phyloP scores from a whole-genome alignment of 2,113 vertebrate genomes.

The Ophiodon elongatus region DNA sequence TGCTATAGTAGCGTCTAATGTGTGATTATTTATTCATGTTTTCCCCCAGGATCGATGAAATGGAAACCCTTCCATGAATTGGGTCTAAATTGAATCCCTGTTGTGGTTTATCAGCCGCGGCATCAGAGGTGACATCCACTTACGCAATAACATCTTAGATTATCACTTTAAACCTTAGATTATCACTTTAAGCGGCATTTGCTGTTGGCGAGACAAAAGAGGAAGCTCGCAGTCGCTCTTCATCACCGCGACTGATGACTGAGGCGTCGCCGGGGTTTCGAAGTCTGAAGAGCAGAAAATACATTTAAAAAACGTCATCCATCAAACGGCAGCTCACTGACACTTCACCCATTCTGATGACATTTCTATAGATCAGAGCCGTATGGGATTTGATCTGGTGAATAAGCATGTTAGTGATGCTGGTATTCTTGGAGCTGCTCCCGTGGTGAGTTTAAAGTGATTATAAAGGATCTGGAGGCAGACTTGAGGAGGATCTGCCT shows the following conservation, averaged over 20 bases:
- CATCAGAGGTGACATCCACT: neutral
- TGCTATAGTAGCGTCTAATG: neutral
- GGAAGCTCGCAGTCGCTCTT: conserved; percentile 13
- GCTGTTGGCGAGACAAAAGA: conserved; percentile 21
- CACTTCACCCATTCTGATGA: conserved; percentile 16
- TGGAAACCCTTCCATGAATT: neutral
- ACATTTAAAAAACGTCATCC: conserved; percentile 13
- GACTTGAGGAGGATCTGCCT: conserved; percentile 25
- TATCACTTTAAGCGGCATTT: conserved; percentile 10
- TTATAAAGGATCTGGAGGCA: conserved; percentile 38
- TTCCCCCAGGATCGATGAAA: neutral
- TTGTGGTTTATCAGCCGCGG: conserved; percentile 21
- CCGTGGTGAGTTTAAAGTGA: conserved; percentile 50
- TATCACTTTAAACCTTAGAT: conserved; percentile 8
- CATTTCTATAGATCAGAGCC: conserved; percentile 46
- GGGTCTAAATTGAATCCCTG: neutral
- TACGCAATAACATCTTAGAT: conserved; percentile 1
- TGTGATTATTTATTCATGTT: neutral
- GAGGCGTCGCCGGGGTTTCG: neutral
- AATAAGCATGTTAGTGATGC: conserved; percentile 48
- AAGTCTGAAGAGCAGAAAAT: conserved; percentile 13
- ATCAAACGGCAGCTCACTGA: conserved; percentile 30
- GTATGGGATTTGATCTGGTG: conserved; percentile 19
- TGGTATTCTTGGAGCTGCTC: conserved; percentile 52
- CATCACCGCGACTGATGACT: conserved; percentile 28